These are phyloP conservation scores for Pristiophorus japonicus DNA, from an alignment of 2,113 vertebrate genomes.

Conservation along the genomic window DNA sequence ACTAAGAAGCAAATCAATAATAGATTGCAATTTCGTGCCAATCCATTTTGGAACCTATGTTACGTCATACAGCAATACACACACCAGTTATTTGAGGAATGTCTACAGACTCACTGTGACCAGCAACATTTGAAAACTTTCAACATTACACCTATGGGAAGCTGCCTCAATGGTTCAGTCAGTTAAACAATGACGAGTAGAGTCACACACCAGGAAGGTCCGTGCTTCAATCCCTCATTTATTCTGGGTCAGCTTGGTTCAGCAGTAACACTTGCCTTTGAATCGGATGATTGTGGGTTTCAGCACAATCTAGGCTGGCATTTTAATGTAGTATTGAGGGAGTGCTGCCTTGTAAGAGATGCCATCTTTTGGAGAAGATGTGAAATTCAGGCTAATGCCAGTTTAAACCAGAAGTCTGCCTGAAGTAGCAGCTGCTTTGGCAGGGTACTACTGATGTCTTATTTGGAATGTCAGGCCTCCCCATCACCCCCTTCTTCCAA, in stretches of 20 bases:
- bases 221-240: not conserved
- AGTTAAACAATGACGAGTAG: not conserved
- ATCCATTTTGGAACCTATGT: not conserved
- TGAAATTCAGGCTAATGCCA: not conserved
- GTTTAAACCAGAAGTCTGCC: not conserved
- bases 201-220: not conserved
- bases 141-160: not conserved
- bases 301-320: not conserved
- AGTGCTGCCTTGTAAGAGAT: not conserved
- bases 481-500: not conserved
- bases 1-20: conserved; percentile 25
- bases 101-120: not conserved
- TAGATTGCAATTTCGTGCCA: not conserved
- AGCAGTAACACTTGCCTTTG: not conserved
- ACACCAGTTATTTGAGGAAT: not conserved
- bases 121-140: not conserved
- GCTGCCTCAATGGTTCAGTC: not conserved
- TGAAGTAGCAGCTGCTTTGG: not conserved
- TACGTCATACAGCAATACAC: no score
- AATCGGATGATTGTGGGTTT: not conserved
- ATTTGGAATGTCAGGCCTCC: not conserved
- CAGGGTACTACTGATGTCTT: not conserved
- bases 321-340: not conserved
- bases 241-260: not conserved
- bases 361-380: not conserved